These are phyloP conservation scores for Myiothlypis chrysogaster DNA, from an alignment of 2,797 vertebrate species.

Conservation along the genomic window DNA sequence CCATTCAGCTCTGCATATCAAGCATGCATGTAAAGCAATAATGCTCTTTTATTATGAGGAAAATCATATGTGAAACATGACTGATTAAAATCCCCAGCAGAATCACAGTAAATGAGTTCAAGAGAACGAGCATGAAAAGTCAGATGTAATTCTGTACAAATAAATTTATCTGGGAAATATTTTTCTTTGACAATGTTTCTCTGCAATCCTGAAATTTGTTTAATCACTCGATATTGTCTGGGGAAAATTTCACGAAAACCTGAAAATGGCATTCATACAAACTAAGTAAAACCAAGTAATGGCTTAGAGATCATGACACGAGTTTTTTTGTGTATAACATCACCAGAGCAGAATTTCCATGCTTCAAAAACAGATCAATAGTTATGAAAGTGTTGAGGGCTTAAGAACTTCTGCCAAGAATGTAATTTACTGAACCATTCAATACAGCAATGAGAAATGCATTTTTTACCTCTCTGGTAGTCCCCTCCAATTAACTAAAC, in stretches of 20 bases:
- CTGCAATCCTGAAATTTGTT: not conserved
- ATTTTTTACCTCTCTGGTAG: not conserved
- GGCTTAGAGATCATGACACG: not conserved
- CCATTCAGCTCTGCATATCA: not conserved
- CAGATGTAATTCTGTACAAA: not conserved
- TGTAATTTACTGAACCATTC: not conserved
- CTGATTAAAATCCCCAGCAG: not conserved
- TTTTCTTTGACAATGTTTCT: not conserved
- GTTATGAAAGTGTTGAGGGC: not conserved
- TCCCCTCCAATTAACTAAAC: not conserved
- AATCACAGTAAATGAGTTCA: not conserved
- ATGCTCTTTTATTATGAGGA: not conserved
- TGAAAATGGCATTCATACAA: not conserved
- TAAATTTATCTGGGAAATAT: not conserved
- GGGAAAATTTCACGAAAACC: not conserved
- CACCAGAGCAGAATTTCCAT: not conserved
- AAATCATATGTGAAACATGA: not conserved
- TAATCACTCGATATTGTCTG: not conserved
- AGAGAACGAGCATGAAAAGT: not conserved
- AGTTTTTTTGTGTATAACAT: not conserved
- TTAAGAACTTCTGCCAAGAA: not conserved
- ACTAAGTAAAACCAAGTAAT: not conserved
- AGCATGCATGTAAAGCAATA: not conserved
- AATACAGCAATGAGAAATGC: not conserved
- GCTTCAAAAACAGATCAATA: not conserved